Percentiles rank a stretch among this genome's conserved stretches.
These are phyloP conservation scores for Bellardia pandia DNA, from an alignment of 2,888 invertebrate species.

Conservation along the genomic window DNA sequence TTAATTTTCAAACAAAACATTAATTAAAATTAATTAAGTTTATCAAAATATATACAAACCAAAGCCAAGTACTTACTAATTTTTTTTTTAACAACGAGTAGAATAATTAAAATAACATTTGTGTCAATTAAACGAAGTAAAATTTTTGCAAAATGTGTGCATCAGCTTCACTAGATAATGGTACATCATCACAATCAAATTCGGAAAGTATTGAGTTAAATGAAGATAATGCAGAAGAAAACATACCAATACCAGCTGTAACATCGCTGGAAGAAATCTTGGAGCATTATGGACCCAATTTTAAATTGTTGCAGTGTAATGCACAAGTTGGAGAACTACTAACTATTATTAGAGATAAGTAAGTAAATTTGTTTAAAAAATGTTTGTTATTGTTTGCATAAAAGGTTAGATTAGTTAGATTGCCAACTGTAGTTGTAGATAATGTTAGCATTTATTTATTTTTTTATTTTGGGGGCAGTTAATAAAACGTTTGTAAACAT, in stretches of 20 bases:
- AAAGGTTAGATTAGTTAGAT: background rate
- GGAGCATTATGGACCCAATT: constrained; percentile 81
- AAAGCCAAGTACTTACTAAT: constrained; percentile 45
- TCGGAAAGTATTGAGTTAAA: constrained; percentile 59
- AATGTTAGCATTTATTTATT: background rate
- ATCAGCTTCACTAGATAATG: constrained; percentile 67
- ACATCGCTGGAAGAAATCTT: constrained; percentile 76
- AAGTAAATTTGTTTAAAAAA: constrained; percentile 79
- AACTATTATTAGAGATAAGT: constrained; percentile 95
- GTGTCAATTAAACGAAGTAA: constrained; percentile 2
- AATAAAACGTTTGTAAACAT: background rate
- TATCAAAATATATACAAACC: constrained; percentile 20
- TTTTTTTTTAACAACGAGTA: constrained; percentile 5
- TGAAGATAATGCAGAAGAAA: constrained; percentile 49
- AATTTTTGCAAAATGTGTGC: constrained; percentile 61
- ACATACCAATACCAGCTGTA: constrained; percentile 61
- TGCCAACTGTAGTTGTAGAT: constrained; percentile 25
- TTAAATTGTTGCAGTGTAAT: constrained; percentile 82
- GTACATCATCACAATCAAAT: constrained; percentile 61
- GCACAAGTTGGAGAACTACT: constrained; percentile 88
- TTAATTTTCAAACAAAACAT: constrained; percentile 54
- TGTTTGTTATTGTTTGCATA: constrained; percentile 10
- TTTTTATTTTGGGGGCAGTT: background rate
- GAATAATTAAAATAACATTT: constrained; percentile 7
- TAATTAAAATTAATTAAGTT: constrained; percentile 12